phyloP scores from a whole-genome alignment of 2,797 vertebrate species.

The Jordanella pulchra region DNA sequence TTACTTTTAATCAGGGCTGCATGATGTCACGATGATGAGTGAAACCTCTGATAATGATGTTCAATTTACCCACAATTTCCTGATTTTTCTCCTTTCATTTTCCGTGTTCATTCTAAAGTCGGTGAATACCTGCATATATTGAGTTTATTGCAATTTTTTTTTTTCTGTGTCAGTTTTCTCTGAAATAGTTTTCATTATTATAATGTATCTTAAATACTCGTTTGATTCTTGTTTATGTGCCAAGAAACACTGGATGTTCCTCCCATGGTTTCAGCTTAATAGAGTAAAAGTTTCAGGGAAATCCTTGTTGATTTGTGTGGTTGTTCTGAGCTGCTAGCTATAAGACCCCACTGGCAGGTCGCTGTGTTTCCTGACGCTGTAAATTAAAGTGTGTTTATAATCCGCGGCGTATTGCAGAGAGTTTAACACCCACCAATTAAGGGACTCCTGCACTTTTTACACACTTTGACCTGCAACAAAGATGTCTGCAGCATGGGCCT shows the following conservation, averaged over 20 bases:
- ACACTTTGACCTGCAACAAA: slow-evolving; percentile 17
- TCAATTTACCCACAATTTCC: too few species aligned
- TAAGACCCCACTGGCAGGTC: slow-evolving; percentile 45
- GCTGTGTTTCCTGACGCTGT: slow-evolving; percentile 38
- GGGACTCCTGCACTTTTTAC: slow-evolving; percentile 11
- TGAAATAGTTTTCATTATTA: background rate
- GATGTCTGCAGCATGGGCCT: slow-evolving; percentile 42
- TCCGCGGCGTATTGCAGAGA: slow-evolving; percentile 48
- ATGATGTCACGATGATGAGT: too few species aligned
- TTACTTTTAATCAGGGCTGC: too few species aligned
- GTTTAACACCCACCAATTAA: slow-evolving; percentile 43
- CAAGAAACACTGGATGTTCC: background rate
- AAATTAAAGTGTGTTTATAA: slow-evolving; percentile 61
- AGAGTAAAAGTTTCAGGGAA: slow-evolving; percentile 29
- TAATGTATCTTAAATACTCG: too few species aligned
- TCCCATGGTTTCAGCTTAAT: slow-evolving; percentile 30
- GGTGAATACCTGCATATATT: too few species aligned
- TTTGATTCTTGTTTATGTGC: background rate
- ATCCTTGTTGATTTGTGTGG: slow-evolving; percentile 44
- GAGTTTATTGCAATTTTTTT: background rate
- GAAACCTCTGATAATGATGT: too few species aligned
- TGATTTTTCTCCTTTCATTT: too few species aligned
- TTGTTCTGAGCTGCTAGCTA: slow-evolving; percentile 47
- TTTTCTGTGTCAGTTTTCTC: background rate
- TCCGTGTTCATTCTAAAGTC: too few species aligned